These are phyloP conservation scores for Phasianus colchicus DNA, from an alignment of 2,113 vertebrate species.

Conservation along the genomic window DNA sequence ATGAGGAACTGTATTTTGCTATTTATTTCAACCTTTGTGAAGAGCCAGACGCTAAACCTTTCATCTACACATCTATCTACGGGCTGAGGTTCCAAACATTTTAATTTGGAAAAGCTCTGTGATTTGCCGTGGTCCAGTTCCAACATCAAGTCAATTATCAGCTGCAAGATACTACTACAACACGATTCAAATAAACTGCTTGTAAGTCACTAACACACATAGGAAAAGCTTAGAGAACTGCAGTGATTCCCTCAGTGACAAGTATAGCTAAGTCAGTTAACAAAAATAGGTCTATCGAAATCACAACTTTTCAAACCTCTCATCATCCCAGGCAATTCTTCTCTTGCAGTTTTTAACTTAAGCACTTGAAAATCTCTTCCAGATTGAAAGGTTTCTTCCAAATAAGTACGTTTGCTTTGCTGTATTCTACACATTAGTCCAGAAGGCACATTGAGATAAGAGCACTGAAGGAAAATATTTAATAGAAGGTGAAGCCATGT, in stretches of 20 bases:
- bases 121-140: background rate
- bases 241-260: background rate
- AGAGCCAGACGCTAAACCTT: background rate
- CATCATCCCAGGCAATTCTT: slow-evolving; percentile 21
- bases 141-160: slow-evolving; percentile 14
- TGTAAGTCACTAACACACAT: background rate
- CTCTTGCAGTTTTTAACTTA: slow-evolving; percentile 59
- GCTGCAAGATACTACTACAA: background rate
- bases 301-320: slow-evolving; percentile 30
- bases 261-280: slow-evolving; percentile 12
- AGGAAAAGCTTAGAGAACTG: background rate
- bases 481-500: slow-evolving; percentile 48
- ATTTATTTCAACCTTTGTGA: background rate
- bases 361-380: slow-evolving; percentile 63
- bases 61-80: background rate
- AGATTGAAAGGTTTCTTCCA: slow-evolving; percentile 61
- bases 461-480: slow-evolving; percentile 64
- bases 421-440: slow-evolving; percentile 48
- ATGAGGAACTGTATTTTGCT: background rate
- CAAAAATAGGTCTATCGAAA: slow-evolving; percentile 33
- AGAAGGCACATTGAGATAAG: slow-evolving; percentile 76
- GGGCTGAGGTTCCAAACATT: background rate
- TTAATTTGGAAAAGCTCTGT: background rate
- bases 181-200: background rate
- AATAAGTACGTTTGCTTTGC: slow-evolving; percentile 52